Evolutionary conservation across 2,113 vertebrate genomes (phyloP).

Genomic region (Merops nubicus): DNA sequence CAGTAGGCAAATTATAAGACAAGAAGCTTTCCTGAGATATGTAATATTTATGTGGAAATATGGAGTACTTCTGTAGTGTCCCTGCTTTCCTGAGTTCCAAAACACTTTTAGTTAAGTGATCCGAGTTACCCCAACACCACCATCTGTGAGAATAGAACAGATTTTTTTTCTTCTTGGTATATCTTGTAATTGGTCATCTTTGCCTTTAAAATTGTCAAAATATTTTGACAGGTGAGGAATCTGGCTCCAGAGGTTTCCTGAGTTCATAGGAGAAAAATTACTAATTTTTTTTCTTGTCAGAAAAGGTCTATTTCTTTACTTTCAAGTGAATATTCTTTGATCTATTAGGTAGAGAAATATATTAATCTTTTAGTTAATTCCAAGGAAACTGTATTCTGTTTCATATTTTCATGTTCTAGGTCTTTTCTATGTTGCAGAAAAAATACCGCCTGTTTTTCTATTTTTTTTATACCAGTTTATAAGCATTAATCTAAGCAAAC

Average conservation of each 20-base stretch:
- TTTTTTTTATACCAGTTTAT: neutral
- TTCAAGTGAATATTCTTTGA: neutral
- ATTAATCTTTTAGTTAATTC: neutral
- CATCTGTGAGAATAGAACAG: neutral
- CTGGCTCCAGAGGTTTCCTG: neutral
- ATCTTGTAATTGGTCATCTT: neutral
- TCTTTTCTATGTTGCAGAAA: neutral
- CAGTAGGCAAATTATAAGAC: neutral
- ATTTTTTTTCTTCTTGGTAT: neutral
- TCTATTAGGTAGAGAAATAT: neutral
- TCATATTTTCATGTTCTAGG: neutral
- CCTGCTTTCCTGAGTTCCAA: neutral
- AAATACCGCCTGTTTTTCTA: neutral
- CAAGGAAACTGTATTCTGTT: neutral
- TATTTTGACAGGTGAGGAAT: neutral
- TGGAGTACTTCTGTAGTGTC: neutral
- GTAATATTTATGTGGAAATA: neutral
- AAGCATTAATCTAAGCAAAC: neutral
- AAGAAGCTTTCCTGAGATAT: neutral
- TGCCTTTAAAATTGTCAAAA: neutral
- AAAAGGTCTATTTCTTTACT: neutral
- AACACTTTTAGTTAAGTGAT: neutral
- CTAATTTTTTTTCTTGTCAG: neutral
- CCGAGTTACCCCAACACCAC: neutral
- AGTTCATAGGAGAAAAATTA: neutral